Evolutionary conservation across 2,888 invertebrate genomes (phyloP).

Genomic region (Sarcophaga rosellei): DNA sequence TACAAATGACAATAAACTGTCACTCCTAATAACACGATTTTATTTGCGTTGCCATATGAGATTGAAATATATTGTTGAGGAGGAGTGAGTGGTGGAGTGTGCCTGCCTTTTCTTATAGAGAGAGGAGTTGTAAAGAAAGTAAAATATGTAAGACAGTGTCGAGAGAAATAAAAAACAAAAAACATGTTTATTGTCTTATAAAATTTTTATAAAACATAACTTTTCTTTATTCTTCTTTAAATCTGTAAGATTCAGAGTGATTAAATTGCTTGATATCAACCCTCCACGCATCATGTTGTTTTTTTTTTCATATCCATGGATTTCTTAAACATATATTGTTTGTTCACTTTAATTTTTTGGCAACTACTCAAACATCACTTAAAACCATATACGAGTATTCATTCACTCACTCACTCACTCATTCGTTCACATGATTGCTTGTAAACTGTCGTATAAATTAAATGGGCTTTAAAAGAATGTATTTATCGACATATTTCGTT

Average conservation of each 20-base stretch:
- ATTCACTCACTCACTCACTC: no score
- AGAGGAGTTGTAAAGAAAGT: no score
- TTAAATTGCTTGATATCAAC: neutral
- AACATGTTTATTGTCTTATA: neutral
- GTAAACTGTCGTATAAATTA: no score
- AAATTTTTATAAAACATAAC: neutral
- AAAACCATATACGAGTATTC: neutral
- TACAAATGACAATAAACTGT: neutral
- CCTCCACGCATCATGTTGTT: neutral
- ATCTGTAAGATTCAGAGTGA: neutral
- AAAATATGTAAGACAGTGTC: neutral
- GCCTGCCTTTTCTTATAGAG: no score
- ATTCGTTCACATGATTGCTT: no score
- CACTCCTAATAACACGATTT: no score
- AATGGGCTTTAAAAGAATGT: no score
- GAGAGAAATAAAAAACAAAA: neutral
- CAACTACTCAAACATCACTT: conserved; percentile 9
- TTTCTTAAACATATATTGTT: neutral
- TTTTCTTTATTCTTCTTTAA: no score
- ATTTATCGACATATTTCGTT: no score
- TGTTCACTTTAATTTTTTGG: conserved; percentile 36
- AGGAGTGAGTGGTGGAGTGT: no score
- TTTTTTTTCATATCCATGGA: no score
- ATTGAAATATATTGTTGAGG: neutral
- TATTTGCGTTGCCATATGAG: neutral